These are phyloP conservation scores for Thermophis baileyi DNA, from an alignment of 2,113 vertebrate species.

Conservation along the genomic window DNA sequence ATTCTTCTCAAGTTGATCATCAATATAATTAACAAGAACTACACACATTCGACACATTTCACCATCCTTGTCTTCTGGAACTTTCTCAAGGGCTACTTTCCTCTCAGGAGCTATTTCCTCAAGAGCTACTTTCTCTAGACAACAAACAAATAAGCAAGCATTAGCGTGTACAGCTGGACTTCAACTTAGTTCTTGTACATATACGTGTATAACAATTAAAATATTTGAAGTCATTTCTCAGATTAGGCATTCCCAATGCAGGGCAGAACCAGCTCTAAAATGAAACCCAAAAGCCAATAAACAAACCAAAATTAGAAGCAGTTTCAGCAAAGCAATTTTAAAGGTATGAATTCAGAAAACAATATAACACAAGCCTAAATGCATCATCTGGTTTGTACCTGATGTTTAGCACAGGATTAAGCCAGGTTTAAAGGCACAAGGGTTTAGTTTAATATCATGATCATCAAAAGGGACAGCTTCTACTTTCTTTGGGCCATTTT, in stretches of 20 bases:
- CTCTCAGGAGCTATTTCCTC: slow-evolving; percentile 23
- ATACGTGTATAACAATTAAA: background rate
- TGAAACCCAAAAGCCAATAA: background rate
- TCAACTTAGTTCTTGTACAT: background rate
- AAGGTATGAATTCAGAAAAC: background rate
- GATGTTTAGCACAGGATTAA: background rate
- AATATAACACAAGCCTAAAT: background rate
- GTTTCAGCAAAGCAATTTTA: background rate
- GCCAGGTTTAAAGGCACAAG: background rate
- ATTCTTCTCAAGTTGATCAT: slow-evolving; percentile 81
- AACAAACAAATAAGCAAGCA: fast-evolving
- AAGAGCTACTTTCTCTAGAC: slow-evolving; percentile 11
- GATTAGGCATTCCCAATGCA: background rate
- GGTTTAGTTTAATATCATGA: background rate
- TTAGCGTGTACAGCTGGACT: fast-evolving
- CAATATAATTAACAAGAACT: slow-evolving; percentile 77
- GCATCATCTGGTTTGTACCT: background rate
- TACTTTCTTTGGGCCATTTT: background rate
- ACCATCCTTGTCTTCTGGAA: slow-evolving; percentile 41
- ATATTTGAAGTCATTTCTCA: background rate
- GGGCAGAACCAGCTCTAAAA: background rate
- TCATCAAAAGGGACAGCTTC: background rate
- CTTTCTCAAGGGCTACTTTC: background rate
- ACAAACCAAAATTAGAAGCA: background rate
- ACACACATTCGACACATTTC: slow-evolving; percentile 87